Base-by-base conservation (phyloP, 2,888 invertebrate genomes). In the Podotricha telesiphe region DNA sequence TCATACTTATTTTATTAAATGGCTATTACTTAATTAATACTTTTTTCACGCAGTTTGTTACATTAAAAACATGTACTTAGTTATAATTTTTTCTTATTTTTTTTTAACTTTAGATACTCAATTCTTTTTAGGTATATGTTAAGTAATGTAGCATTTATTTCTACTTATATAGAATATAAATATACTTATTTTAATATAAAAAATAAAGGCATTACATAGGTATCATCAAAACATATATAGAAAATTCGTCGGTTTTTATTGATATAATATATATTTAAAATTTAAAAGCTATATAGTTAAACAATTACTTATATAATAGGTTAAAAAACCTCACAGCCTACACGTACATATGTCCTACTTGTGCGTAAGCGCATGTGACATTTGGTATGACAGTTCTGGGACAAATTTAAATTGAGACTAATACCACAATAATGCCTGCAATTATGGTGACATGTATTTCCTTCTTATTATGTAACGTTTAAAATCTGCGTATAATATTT, bases 371-470 rank as follows among this genome's bases (percentile, higher is more conserved):
- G 62, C 62, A 56, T 69, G 62, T 62, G 69, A 69, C 69, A 69
- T 69, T 69, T 69, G 69, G 69, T 53, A 28, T n/a, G 42, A 62
- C 69, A 66, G 69, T 62, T 62, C 69, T 48, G 66, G 61, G 66
- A 66, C 66, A 61, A 22, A 48, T 61, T 62, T 51, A 47, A 63
- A 68, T 68, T 68, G 61, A 17, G 22, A 69, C 62, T 61, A 34
- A 62, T 66, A 55, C 66, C 48, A 66, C 68, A 69, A 56, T 65
- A 65, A 69, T 65, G 61, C 40, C 42, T 34, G 56, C 48, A 66
- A 66, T 69, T 66, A 69, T 50, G 55, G 62, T 56, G 53, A 69
- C 56, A 56, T 66, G 37, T 56, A 68, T 19, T 58, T 55, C 62
- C 67, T 55, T 48, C 48, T 55, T 68, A 48, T 62, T 48, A 62